Percentiles rank a stretch among this genome's conserved stretches.
Conservation (phyloP, 2,797 vertebrate genomes). For the Pangasius krempfi region DNA sequence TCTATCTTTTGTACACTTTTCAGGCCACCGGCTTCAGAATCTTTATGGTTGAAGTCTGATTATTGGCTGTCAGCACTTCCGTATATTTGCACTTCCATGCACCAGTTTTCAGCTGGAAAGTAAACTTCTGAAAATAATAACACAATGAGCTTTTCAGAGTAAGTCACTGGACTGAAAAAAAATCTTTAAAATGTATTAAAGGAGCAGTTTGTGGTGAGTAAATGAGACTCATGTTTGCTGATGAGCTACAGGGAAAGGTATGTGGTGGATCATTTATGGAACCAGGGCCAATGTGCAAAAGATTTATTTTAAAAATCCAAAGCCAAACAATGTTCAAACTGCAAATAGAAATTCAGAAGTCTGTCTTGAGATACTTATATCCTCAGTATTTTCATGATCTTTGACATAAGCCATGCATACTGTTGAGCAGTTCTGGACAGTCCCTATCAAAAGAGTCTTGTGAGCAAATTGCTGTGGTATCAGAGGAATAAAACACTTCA, state of each 20-base stretch:
- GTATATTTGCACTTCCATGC: neutral
- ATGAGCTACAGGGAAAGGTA: neutral
- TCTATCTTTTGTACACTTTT: neutral
- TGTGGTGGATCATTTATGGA: neutral
- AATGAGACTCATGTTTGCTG: neutral
- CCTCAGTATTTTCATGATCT: neutral
- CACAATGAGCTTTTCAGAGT: neutral
- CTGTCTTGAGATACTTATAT: neutral
- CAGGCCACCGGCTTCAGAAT: neutral
- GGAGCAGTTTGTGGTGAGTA: neutral
- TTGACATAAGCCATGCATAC: neutral
- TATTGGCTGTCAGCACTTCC: neutral
- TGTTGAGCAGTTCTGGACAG: neutral
- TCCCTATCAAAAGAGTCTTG: too few species aligned
- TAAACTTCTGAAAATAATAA: neutral
- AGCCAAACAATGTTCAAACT: neutral
- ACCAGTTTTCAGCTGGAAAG: neutral
- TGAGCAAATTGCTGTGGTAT: neutral
- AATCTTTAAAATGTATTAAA: neutral
- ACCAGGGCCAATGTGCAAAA: neutral
- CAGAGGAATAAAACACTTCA: neutral
- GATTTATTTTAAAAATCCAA: neutral
- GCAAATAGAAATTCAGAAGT: neutral
- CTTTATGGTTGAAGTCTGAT: neutral
- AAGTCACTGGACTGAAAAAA: neutral